Percentiles rank a stretch among this genome's conserved stretches.
Evolutionary conservation across 2,797 vertebrate species (phyloP).

Genomic region (Neoniphon sammara): DNA sequence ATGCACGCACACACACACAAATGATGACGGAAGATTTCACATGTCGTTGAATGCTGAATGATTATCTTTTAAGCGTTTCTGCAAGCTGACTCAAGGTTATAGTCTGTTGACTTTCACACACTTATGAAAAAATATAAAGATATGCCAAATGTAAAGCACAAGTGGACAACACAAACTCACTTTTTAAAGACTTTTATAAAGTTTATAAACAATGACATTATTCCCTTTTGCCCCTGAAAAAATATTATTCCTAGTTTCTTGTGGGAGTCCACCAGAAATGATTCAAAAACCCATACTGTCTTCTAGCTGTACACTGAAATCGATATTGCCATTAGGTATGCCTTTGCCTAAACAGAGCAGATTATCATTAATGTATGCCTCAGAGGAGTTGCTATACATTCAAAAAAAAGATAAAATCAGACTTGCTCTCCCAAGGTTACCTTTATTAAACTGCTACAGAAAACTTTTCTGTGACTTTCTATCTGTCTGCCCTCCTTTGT

Average conservation of each 20-base stretch:
- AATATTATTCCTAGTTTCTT: neutral
- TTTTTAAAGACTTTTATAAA: neutral
- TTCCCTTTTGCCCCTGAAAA: neutral
- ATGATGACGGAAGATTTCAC: too few species aligned
- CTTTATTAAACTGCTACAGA: neutral
- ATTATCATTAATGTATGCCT: conserved; percentile 4
- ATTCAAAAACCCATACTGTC: too few species aligned
- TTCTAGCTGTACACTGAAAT: neutral
- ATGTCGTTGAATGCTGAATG: too few species aligned
- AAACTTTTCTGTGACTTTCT: neutral
- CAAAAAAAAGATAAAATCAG: neutral
- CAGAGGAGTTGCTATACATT: neutral
- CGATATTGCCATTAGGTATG: conserved; percentile 1
- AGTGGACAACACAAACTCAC: neutral
- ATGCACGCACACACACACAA: neutral
- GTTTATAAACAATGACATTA: neutral
- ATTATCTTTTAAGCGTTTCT: too few species aligned
- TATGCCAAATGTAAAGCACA: neutral
- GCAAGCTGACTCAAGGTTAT: too few species aligned
- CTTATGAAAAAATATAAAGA: neutral
- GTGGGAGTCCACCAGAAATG: neutral
- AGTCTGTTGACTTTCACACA: neutral
- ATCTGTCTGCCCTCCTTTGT: neutral
- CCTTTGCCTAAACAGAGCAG: neutral
- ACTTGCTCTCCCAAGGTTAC: neutral